Percentiles rank a stretch among this genome's conserved stretches.
Conservation (phyloP, 1,140 invertebrate species). For the Drosophila lini region DNA sequence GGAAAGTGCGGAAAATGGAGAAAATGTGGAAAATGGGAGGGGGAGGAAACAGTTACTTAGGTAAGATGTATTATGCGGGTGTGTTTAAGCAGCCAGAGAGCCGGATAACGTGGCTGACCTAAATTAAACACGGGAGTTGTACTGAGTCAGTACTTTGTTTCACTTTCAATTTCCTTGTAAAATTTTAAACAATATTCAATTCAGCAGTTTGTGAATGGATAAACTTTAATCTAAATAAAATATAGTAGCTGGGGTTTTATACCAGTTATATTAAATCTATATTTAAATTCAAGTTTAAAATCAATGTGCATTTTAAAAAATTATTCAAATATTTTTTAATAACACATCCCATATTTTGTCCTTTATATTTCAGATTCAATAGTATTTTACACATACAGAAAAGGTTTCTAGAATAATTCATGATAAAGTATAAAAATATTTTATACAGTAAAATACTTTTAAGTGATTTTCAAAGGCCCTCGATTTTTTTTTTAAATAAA, state of each 20-base stretch:
- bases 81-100: constrained; percentile 51
- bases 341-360: too few relatives aligned
- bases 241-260: neutral
- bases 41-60: constrained; percentile 45
- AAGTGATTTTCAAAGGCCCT: too few relatives aligned
- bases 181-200: constrained; percentile 13
- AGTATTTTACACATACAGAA: too few relatives aligned
- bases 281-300: too few relatives aligned
- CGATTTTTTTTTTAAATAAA: too few relatives aligned
- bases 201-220: neutral
- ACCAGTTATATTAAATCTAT: too few relatives aligned
- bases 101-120: constrained; percentile 50
- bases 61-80: constrained; percentile 50
- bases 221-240: neutral
- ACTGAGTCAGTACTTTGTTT: constrained; percentile 26
- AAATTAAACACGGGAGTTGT: constrained; percentile 34
- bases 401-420: too few relatives aligned
- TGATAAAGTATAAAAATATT: too few relatives aligned
- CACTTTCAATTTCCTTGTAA: constrained; percentile 22
- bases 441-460: too few relatives aligned
- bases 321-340: too few relatives aligned
- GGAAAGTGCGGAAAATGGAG: constrained; percentile 17
- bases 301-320: too few relatives aligned
- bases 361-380: too few relatives aligned
- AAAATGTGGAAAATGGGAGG: constrained; percentile 16